Base-by-base conservation (phyloP, 2,888 invertebrate genomes). In the Polydrusus pterygomalis region DNA sequence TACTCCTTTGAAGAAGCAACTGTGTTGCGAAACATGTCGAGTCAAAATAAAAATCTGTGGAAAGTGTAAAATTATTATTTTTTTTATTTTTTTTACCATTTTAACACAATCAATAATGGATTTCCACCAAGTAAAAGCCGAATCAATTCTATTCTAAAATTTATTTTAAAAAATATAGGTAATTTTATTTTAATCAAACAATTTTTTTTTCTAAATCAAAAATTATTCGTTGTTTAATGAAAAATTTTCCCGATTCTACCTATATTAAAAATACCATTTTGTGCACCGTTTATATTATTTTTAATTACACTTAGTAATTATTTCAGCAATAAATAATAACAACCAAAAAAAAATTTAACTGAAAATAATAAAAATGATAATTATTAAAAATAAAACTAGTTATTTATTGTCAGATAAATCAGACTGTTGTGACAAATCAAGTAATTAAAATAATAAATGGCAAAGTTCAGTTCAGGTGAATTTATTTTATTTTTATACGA, bases 361-460 rank as follows among this genome's bases (percentile, higher is more conserved):
- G 13, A 25, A 54, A 54, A 54, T 49, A 51, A 25, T 30, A n/a
- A n/a, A n/a, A n/a, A n/a, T 20, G 30, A 54, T 54, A 30, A n/a
- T 30, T 54, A n/a, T 54, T n/a, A 30, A 54, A 30, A 54, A 25
- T 1, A 11, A 30, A 54, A 18, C 51, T 13, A 51, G 51, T 51
- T 17, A 51, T 51, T 51, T 51, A 51, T 51, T 51, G 20, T 30
- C 30, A 54, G 30, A 54, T 54, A 54, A 54, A 54, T 54, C 54
- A 54, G 54, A 13, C n/a, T 54, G 54, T 54, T 54, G 25, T 54
- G 54, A 54, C 54, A 54, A 54, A 54, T 54, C 30, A 54, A 54
- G 54, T 54, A 54, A 54, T 54, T 54, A 54, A 30, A 54, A 54
- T 54, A 54, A 54, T 54, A 54, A 54, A 54, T 54, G 25, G 54